Conservation (phyloP, 2,113 vertebrate genomes). For the Channa maculata region DNA sequence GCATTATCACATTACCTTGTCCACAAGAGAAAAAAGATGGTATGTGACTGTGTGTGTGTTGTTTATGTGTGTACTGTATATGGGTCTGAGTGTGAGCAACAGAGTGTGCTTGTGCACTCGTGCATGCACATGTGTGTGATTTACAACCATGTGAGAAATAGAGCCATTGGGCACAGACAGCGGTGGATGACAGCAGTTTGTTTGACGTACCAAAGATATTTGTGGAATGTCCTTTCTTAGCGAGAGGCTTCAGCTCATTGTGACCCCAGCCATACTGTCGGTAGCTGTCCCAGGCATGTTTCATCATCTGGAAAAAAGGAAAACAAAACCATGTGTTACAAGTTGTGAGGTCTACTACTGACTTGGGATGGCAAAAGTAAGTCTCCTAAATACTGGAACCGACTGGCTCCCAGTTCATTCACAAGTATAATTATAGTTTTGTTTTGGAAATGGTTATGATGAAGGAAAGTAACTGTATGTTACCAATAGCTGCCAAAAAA, state of each 20-base stretch:
- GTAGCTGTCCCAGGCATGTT: conserved; percentile 98
- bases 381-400: conserved; percentile 10
- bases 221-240: conserved; percentile 98
- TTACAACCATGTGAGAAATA: conserved; percentile 27
- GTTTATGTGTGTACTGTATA: neutral
- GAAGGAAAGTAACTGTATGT: neutral
- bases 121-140: conserved; percentile 37
- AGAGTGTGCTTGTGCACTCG: neutral
- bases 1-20: conserved; percentile 45
- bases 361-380: neutral
- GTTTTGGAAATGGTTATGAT: neutral
- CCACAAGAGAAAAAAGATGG: conserved; percentile 1
- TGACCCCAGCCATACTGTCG: conserved; percentile 97
- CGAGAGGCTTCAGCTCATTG: conserved; percentile 98
- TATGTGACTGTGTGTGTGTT: neutral
- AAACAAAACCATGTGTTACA: conserved; percentile 23
- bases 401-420: neutral
- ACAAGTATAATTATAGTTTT: neutral
- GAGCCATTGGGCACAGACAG: conserved; percentile 23
- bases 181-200: conserved; percentile 1
- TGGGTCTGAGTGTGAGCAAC: neutral
- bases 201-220: conserved; percentile 96
- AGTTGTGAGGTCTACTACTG: too few relatives aligned
- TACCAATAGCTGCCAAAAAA: neutral
- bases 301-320: conserved; percentile 91